Conservation (phyloP, 1,140 invertebrate species). For the Anoplolepis gracilipes region DNA sequence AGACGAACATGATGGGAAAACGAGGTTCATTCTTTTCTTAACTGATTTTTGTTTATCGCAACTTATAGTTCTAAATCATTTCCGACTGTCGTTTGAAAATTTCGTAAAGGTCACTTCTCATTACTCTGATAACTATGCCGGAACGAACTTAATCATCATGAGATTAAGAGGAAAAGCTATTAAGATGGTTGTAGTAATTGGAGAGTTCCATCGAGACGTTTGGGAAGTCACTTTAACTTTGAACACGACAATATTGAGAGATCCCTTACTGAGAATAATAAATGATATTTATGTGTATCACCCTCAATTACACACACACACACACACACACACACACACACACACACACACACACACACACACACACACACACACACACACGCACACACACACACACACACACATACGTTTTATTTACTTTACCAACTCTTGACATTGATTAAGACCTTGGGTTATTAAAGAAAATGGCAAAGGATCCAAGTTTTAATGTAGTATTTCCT, state of each 20-base stretch:
- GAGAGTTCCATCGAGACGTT: constrained; percentile 15
- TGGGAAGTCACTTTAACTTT: background rate
- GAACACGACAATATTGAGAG: constrained; percentile 19
- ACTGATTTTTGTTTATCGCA: background rate
- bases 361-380: too few relatives aligned
- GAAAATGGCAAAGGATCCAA: background rate
- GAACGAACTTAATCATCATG: constrained; percentile 25
- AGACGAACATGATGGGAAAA: background rate
- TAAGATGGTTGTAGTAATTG: constrained; percentile 16
- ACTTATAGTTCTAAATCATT: background rate
- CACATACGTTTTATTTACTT: background rate
- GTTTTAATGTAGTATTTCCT: constrained; percentile 18
- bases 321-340: too few relatives aligned
- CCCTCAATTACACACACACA: too few relatives aligned
- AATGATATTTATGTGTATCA: constrained; percentile 3
- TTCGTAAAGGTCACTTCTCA: constrained; percentile 41
- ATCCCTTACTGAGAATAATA: constrained; percentile 8
- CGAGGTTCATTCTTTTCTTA: constrained; percentile 21
- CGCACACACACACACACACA: too few relatives aligned
- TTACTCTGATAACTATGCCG: background rate
- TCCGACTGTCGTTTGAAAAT: background rate
- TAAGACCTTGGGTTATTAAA: constrained; percentile 29
- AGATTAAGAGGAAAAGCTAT: constrained; percentile 49
- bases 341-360: too few relatives aligned
- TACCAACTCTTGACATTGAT: background rate